phyloP scores from a whole-genome alignment of 2,888 invertebrate genomes.

The Drosophila affinis region DNA sequence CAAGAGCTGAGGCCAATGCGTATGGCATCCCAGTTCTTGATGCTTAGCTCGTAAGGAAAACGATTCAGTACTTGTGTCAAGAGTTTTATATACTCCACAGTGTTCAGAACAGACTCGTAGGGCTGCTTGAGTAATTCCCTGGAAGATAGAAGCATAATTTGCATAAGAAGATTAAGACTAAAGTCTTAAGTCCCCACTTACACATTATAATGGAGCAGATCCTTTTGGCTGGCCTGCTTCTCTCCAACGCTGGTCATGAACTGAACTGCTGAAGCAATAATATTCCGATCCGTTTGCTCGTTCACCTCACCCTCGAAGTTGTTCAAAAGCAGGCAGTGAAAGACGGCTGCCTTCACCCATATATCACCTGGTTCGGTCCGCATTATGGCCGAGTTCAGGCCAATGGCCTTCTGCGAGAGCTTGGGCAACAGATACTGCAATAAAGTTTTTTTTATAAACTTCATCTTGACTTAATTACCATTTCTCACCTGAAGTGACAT shows the following conservation, averaged over 20 bases:
- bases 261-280: conserved; percentile 73
- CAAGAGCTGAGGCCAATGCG: conserved; percentile 89
- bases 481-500: conserved; percentile 74
- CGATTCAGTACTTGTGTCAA: conserved; percentile 75
- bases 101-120: conserved; percentile 65
- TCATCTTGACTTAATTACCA: not conserved
- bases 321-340: conserved; percentile 77
- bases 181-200: conserved; percentile 55
- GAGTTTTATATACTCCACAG: conserved; percentile 81
- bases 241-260: conserved; percentile 81
- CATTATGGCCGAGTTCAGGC: conserved; percentile 68
- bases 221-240: conserved; percentile 75
- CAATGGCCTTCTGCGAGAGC: conserved; percentile 69
- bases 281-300: conserved; percentile 76
- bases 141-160: conserved; percentile 5
- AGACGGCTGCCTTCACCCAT: conserved; percentile 79
- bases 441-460: too few species aligned
- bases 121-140: conserved; percentile 75
- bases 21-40: conserved; percentile 89
- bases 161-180: not conserved
- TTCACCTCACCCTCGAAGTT: conserved; percentile 78
- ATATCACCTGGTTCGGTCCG: conserved; percentile 63
- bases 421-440: conserved; percentile 74
- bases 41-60: conserved; percentile 77
- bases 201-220: conserved; percentile 84